Evolutionary conservation across 2,113 vertebrate genomes (phyloP).

Genomic region (Osmerus mordax): DNA sequence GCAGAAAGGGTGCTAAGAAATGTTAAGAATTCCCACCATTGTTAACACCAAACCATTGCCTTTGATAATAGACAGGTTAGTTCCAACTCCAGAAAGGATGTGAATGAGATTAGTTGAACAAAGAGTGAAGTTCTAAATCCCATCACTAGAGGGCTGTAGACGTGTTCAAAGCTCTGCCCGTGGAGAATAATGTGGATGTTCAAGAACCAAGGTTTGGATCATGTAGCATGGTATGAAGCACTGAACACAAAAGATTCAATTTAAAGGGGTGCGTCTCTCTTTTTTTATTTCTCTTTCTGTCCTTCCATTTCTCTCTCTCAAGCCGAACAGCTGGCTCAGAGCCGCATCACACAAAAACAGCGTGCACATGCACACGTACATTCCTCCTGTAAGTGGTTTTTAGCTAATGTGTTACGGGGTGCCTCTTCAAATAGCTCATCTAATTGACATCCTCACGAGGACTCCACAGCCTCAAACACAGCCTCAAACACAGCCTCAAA

Average conservation of each 20-base stretch:
- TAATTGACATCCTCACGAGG: slow-evolving; percentile 30
- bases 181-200: too few species aligned
- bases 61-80: too few species aligned
- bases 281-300: not conserved
- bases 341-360: not conserved
- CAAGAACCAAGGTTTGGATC: too few species aligned
- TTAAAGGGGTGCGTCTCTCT: not conserved
- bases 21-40: too few species aligned
- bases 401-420: slow-evolving; percentile 12
- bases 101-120: not conserved
- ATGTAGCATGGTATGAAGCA: too few species aligned
- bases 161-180: too few species aligned
- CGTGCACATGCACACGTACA: not conserved
- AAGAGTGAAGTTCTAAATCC: not conserved
- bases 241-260: too few species aligned
- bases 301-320: not conserved
- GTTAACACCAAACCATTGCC: too few species aligned
- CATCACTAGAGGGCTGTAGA: not conserved
- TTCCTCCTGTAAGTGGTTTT: slow-evolving; percentile 10
- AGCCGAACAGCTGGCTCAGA: too few species aligned
- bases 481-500: not conserved
- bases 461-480: slow-evolving; percentile 1
- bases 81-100: slow-evolving; percentile 2
- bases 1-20: too few species aligned
- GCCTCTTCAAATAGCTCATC: slow-evolving; percentile 32